Percentiles rank a stretch among this genome's conserved stretches.
These are phyloP conservation scores for Rallus crepitans DNA, from an alignment of 2,797 vertebrate species.

Conservation along the genomic window DNA sequence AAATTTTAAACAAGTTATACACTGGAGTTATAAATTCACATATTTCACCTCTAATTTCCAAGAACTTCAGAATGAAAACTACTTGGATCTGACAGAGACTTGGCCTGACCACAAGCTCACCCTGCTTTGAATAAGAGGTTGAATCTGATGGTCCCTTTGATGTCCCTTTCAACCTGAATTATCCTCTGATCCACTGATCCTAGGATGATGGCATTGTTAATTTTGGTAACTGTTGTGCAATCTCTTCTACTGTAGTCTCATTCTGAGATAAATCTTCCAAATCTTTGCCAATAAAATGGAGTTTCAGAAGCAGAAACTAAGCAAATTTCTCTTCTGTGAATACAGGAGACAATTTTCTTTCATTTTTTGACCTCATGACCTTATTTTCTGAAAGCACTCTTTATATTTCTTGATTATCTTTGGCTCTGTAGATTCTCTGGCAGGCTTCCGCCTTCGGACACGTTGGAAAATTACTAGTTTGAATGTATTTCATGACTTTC, in stretches of 20 bases:
- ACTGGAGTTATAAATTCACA: not conserved
- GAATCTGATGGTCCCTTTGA: not conserved
- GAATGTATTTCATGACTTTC: not conserved
- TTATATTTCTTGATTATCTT: conserved; percentile 7
- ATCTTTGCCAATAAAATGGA: not conserved
- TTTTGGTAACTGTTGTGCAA: not conserved
- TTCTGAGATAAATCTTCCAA: not conserved
- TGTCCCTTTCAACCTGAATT: not conserved
- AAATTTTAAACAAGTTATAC: not conserved
- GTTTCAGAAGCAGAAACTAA: not conserved
- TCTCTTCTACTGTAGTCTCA: not conserved
- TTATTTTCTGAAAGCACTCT: conserved; percentile 26
- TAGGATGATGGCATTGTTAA: not conserved
- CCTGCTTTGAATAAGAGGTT: not conserved
- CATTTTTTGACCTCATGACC: not conserved
- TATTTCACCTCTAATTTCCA: not conserved
- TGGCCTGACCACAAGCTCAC: not conserved
- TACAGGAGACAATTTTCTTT: not conserved
- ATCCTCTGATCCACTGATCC: not conserved
- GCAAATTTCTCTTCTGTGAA: not conserved
- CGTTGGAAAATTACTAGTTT: not conserved
- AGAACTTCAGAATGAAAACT: not conserved
- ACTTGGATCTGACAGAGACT: not conserved
- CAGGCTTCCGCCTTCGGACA: not conserved
- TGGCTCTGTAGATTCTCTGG: conserved; percentile 27